Evolutionary conservation across 2,113 vertebrate species (phyloP), one percentile per base, ranked within the genome.

Genomic region (Lophius piscatorius): DNA sequence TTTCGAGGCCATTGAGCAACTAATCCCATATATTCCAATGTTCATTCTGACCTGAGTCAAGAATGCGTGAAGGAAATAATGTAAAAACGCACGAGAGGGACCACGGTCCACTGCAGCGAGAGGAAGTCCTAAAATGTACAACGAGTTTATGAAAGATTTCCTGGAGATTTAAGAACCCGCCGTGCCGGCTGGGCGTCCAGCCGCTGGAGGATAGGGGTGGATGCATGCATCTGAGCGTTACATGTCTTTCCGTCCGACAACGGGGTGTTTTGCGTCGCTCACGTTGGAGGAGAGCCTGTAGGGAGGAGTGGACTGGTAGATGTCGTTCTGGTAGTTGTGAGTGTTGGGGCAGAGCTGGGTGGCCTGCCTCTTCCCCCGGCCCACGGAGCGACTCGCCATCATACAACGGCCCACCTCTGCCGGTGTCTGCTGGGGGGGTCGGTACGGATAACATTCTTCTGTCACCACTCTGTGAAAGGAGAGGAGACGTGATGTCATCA

Each of bases 271-370:
- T 18, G 40, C 39, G 29, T 42, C 18, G 34, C 95, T 90, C 89
- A 99, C 96, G 0, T 84, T 91, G 40, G 95, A 90, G 51, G 95
- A 93, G 24, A 99, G 92, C 76, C 95, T 95, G 91, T 98, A 99
- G 36, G 93, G 94, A 0, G 96, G 97, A 2, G 96, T 97, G 76
- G 96, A 95, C 90, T 98, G 96, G 91, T 96, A 99, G 91, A 98
- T 98, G 33, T 97, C 90, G 16, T 99, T 99, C 66, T 93, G 85
- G 22, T 92, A 92, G 67, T 75, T 87, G 36, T 88, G 83, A 33
- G 86, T 72, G 82, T 93, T 99, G 74, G 97, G 97, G 72, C 97
- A 99, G 9, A 38, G 92, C 0, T 92, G 88, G 0, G 94, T 98
- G 16, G 97, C 96, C 85, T 99, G 96, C 0, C 96, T 92, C 89